A percentile compares a stretch with the other conserved stretches of the same genome.
Conservation (phyloP, 2,888 invertebrate species). For the Mythimna lalbum region DNA sequence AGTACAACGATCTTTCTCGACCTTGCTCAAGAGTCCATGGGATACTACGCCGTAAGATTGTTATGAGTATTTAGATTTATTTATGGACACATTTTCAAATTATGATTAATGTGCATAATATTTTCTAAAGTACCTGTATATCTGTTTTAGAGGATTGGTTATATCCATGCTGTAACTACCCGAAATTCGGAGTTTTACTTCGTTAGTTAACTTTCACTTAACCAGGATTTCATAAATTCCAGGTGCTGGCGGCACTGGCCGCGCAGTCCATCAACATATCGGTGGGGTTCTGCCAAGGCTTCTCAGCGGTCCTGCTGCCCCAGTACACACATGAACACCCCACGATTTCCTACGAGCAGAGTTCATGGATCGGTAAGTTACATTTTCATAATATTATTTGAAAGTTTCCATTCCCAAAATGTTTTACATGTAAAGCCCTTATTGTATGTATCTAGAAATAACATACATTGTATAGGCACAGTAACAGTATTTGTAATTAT, state of each 20-base stretch:
- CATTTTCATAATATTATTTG: not conserved
- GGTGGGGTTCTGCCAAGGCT: slow-evolving; percentile 94
- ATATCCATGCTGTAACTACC: not conserved
- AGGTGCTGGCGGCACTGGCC: slow-evolving; percentile 93
- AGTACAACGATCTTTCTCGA: not conserved
- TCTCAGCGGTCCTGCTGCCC: slow-evolving; percentile 94
- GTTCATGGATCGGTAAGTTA: slow-evolving; percentile 93
- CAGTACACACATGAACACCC: slow-evolving; percentile 91
- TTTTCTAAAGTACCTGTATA: not conserved
- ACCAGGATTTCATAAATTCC: slow-evolving; percentile 72
- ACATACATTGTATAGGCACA: slow-evolving; percentile 12
- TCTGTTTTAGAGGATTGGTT: not conserved
- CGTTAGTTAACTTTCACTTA: slow-evolving; percentile 21
- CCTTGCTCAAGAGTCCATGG: not conserved
- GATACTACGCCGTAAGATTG: not conserved
- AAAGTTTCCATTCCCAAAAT: too few relatives aligned
- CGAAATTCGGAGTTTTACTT: not conserved
- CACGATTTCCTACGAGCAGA: slow-evolving; percentile 91
- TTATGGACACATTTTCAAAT: too few relatives aligned
- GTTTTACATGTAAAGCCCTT: too few relatives aligned
- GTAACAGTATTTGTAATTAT: slow-evolving; percentile 16
- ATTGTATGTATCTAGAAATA: too few relatives aligned
- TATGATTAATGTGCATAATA: too few relatives aligned
- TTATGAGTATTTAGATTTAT: not conserved
- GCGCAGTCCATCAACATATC: slow-evolving; percentile 94